These are phyloP conservation scores for Trididemnum nubilum DNA, from an alignment of 23 tunicate species.

Conservation along the genomic window DNA sequence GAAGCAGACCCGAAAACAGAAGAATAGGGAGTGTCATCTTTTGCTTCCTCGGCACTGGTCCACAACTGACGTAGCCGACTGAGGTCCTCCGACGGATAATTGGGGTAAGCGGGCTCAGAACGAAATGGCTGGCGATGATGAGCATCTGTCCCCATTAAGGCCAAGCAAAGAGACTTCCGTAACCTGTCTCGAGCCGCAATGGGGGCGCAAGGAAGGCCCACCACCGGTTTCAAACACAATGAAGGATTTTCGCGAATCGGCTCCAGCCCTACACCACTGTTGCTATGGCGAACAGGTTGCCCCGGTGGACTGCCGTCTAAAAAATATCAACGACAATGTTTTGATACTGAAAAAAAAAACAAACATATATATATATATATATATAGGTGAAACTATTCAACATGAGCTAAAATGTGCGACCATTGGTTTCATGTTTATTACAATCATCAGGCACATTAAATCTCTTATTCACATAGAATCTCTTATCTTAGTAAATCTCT, in stretches of 20 bases:
- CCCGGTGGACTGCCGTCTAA: neutral
- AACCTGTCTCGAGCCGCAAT: neutral
- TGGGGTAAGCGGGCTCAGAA: neutral
- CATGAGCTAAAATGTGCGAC: too few species aligned
- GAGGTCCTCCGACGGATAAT: neutral
- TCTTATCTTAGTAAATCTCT: too few species aligned
- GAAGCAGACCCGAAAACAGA: constrained; percentile 25
- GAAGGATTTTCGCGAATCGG: constrained; percentile 12
- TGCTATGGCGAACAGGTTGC: neutral
- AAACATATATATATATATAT: too few species aligned
- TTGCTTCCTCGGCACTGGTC: neutral
- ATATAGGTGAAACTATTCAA: too few species aligned
- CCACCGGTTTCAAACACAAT: neutral
- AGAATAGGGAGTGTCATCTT: constrained; percentile 20
- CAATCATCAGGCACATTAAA: too few species aligned
- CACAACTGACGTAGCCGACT: neutral
- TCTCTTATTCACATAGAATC: too few species aligned
- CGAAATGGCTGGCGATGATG: constrained; percentile 1
- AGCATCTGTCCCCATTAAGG: neutral
- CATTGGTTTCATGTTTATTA: too few species aligned
- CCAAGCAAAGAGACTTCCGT: neutral
- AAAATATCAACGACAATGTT: too few species aligned
- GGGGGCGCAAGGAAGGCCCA: neutral
- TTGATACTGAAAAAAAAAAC: too few species aligned
- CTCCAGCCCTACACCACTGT: neutral